These are phyloP conservation scores for Oreohelix idahoensis DNA, from an alignment of 1,140 invertebrate species.

Conservation along the genomic window DNA sequence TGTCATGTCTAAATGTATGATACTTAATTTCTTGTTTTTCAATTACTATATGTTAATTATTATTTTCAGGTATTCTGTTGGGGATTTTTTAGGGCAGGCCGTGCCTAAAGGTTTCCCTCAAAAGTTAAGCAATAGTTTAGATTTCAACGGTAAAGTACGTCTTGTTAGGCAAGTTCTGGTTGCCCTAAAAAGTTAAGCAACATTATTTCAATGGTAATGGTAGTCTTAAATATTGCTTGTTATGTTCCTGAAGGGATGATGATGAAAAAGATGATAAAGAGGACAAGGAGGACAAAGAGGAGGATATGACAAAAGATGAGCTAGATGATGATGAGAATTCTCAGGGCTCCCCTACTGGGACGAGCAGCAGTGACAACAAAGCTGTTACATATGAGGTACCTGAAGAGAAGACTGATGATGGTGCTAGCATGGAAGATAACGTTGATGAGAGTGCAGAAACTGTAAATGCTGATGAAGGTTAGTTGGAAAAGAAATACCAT, in stretches of 20 bases:
- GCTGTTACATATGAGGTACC: not conserved
- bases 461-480: not conserved
- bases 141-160: too few species aligned
- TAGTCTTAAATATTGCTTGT: too few species aligned
- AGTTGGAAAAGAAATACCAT: not conserved
- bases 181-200: too few species aligned
- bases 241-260: constrained; percentile 53
- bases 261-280: constrained; percentile 75
- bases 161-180: too few species aligned
- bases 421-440: not conserved
- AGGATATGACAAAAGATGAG: constrained; percentile 50
- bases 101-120: too few species aligned
- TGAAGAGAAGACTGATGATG: not conserved
- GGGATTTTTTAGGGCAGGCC: too few species aligned
- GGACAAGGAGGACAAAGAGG: constrained; percentile 66
- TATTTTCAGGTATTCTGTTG: too few species aligned
- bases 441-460: not conserved
- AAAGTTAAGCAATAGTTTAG: too few species aligned
- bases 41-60: too few species aligned
- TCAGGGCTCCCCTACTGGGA: constrained; percentile 3
- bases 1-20: too few species aligned
- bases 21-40: too few species aligned
- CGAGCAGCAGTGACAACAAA: constrained; percentile 3
- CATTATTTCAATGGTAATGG: too few species aligned
- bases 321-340: constrained; percentile 45